These are phyloP conservation scores for Leptinotarsa haldemani DNA, from an alignment of 2,888 invertebrate species.

Conservation along the genomic window DNA sequence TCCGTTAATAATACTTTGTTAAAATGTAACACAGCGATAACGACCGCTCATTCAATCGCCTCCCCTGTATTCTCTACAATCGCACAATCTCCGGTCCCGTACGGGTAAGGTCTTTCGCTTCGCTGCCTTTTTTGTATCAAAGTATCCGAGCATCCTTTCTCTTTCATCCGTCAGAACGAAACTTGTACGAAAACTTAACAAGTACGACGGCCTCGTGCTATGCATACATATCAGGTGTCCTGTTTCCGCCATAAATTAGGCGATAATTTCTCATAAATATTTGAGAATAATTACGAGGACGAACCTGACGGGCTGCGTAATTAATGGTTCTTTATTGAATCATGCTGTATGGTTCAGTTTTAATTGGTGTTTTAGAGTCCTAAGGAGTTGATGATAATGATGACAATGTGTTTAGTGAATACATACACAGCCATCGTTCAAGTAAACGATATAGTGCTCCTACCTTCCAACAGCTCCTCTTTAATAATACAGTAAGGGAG, in stretches of 20 bases:
- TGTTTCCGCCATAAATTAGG: slow-evolving; percentile 1
- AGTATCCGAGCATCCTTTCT: slow-evolving; percentile 2
- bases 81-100: slow-evolving; percentile 1
- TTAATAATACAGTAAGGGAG: too few relatives aligned
- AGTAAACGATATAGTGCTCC: too few relatives aligned
- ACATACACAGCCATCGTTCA: too few relatives aligned
- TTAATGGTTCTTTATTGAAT: not conserved
- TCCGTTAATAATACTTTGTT: not conserved
- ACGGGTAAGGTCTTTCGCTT: slow-evolving; percentile 1
- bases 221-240: slow-evolving; percentile 8
- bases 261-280: not conserved
- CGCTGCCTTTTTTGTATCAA: slow-evolving; percentile 4
- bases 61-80: slow-evolving; percentile 1
- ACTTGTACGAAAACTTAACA: not conserved
- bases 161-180: not conserved
- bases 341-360: not conserved
- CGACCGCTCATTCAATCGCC: not conserved
- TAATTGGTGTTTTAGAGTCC: not conserved
- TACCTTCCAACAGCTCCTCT: too few relatives aligned
- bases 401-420: too few relatives aligned
- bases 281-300: slow-evolving; percentile 1
- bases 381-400: too few relatives aligned
- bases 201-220: slow-evolving; percentile 5
- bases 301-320: not conserved
- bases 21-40: too few relatives aligned